Conservation (phyloP, 2,888 invertebrate genomes). For the Argyresthia goedartella region DNA sequence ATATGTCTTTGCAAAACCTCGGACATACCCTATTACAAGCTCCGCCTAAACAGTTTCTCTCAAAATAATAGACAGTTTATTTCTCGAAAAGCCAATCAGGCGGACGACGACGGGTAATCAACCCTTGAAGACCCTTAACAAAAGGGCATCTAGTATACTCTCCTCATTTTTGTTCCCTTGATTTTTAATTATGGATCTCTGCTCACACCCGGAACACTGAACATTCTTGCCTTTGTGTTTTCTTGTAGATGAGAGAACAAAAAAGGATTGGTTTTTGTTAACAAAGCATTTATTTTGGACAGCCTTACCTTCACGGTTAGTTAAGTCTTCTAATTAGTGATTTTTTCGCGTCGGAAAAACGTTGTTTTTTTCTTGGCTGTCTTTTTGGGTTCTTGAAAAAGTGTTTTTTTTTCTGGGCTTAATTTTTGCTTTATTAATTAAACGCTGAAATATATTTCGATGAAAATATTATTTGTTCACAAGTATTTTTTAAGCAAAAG, state of each 20-base stretch:
- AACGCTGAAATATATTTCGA: too few species aligned
- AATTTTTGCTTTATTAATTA: too few species aligned
- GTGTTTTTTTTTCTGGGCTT: too few species aligned
- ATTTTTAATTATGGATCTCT: conserved; percentile 62
- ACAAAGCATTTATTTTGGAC: conserved; percentile 32
- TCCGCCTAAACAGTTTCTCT: too few species aligned
- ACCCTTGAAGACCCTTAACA: conserved; percentile 27
- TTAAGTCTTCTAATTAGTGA: conserved; percentile 56
- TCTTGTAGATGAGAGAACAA: conserved; percentile 27
- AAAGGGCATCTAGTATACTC: conserved; percentile 26
- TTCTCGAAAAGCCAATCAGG: conserved; percentile 40
- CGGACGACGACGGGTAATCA: conserved; percentile 34
- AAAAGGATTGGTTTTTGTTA: conserved; percentile 48
- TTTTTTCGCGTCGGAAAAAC: conserved; percentile 22
- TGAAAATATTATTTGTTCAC: too few species aligned
- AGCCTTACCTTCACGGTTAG: conserved; percentile 43
- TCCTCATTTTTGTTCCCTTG: conserved; percentile 38
- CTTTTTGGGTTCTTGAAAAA: neutral
- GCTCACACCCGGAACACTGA: conserved; percentile 55
- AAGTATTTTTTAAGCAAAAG: too few species aligned
- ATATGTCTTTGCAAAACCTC: too few species aligned
- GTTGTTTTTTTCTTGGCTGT: neutral
- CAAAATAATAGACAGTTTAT: neutral
- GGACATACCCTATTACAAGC: too few species aligned
- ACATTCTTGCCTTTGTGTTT: conserved; percentile 46